Conservation (phyloP, 2,797 vertebrate genomes). For the Benthosema pterotum region DNA sequence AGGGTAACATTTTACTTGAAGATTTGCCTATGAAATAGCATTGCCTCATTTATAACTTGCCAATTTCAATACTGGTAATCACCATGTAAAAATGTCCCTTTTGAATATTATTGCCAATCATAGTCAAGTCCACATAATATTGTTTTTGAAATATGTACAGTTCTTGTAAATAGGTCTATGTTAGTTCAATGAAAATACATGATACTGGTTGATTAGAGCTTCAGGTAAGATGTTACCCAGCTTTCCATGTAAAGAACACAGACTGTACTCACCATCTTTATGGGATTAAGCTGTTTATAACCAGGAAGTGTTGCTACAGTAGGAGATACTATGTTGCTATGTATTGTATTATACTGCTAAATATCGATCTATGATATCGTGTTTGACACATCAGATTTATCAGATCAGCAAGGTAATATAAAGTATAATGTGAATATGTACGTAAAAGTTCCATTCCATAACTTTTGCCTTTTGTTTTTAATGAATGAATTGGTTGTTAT, state of each 20-base stretch:
- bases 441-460: conserved; percentile 53
- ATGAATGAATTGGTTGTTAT: conserved; percentile 56
- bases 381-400: conserved; percentile 54
- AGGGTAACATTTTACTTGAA: conserved; percentile 71
- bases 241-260: conserved; percentile 46
- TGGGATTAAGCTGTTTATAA: conserved; percentile 54
- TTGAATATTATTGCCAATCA: conserved; percentile 29
- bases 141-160: conserved; percentile 32
- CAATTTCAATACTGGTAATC: conserved; percentile 23
- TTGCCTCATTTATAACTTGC: conserved; percentile 36
- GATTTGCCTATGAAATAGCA: conserved; percentile 49
- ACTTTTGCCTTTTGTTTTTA: conserved; percentile 29
- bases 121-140: conserved; percentile 7
- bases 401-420: conserved; percentile 49
- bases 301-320: conserved; percentile 57
- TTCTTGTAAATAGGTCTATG: conserved; percentile 63
- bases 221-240: conserved; percentile 68
- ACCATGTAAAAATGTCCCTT: conserved; percentile 44
- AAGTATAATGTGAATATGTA: conserved; percentile 72
- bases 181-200: conserved; percentile 36
- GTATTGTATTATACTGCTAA: conserved; percentile 66
- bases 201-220: conserved; percentile 38
- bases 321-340: conserved; percentile 63
- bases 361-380: conserved; percentile 55
- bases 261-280: conserved; percentile 45